phyloP scores from a whole-genome alignment of 2,113 vertebrate species.

The Hemicordylus capensis region DNA sequence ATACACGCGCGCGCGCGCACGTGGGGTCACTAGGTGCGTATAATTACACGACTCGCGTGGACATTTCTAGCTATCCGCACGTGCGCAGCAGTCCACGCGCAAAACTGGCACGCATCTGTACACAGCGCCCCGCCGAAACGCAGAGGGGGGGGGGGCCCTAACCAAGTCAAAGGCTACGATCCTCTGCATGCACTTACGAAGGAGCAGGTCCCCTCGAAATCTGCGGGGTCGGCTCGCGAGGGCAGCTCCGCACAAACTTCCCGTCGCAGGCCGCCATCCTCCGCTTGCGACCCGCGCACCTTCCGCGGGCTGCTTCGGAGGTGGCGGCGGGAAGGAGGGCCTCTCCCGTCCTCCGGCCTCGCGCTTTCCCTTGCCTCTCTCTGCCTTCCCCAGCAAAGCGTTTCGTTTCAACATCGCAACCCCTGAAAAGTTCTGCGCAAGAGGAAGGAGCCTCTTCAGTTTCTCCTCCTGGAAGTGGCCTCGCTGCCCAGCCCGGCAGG shows the following conservation, averaged over 20 bases:
- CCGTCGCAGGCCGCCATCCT: neutral
- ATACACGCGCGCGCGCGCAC: too few species aligned
- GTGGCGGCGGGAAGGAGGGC: neutral
- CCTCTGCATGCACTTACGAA: neutral
- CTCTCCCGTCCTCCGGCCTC: neutral
- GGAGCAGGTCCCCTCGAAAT: too few species aligned
- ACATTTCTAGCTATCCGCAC: too few species aligned
- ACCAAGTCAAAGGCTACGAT: neutral
- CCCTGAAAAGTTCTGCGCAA: too few species aligned
- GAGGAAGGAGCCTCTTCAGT: neutral
- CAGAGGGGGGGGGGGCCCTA: too few species aligned
- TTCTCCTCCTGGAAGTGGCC: neutral
- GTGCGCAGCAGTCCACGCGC: too few species aligned
- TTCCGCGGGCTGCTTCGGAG: neutral
- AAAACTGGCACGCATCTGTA: neutral
- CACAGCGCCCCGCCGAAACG: too few species aligned
- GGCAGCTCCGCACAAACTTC: neutral
- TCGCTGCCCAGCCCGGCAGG: neutral
- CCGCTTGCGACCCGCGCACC: too few species aligned
- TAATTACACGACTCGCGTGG: too few species aligned
- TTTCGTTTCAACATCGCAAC: too few species aligned
- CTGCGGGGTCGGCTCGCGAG: neutral
- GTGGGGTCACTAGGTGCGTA: too few species aligned
- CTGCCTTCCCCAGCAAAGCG: neutral
- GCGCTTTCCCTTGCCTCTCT: neutral